Percentiles rank a stretch among this genome's conserved stretches.
Conservation (phyloP, 2,113 vertebrate species). For the Sinosuthora webbiana region DNA sequence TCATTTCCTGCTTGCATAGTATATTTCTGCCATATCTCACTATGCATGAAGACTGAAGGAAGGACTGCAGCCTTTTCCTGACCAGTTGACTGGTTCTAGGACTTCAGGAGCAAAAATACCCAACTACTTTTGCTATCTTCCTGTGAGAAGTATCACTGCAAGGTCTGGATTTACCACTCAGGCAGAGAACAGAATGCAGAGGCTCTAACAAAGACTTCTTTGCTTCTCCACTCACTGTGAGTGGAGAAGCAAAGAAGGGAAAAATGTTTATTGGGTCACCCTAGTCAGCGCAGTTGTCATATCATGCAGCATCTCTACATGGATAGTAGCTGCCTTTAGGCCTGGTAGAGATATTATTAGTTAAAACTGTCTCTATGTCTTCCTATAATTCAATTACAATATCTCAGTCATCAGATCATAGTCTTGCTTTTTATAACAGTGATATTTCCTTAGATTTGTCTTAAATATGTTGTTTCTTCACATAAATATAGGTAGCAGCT, state of each 20-base stretch:
- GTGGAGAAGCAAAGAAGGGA: background rate
- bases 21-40: background rate
- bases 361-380: background rate
- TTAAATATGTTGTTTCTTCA: background rate
- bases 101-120: background rate
- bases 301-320: background rate
- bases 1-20: background rate
- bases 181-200: background rate
- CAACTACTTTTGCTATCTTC: background rate
- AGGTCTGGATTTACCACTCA: background rate
- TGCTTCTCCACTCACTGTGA: background rate
- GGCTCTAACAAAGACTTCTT: background rate
- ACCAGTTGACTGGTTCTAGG: background rate
- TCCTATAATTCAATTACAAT: background rate
- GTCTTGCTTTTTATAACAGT: background rate
- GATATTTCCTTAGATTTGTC: background rate
- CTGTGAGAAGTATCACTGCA: background rate
- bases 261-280: background rate
- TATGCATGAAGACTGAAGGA: background rate
- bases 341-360: background rate
- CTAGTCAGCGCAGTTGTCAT: rapidly evolving
- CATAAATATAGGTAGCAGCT: constrained; percentile 25
- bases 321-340: background rate
- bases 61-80: background rate
- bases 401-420: background rate